phyloP scores from a whole-genome alignment of 1,140 invertebrate species.

The Myzus persicae region DNA sequence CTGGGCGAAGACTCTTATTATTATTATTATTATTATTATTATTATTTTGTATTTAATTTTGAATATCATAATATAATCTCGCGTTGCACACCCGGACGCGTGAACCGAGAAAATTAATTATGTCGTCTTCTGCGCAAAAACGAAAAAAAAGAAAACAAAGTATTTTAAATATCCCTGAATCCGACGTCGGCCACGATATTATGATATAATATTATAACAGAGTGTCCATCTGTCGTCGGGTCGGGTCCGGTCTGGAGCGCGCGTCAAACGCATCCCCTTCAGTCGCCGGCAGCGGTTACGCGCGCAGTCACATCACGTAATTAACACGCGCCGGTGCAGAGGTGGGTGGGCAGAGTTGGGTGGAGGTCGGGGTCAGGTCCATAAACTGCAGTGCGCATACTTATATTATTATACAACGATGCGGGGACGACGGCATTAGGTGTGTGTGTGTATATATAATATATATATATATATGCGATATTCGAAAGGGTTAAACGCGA shows the following conservation, averaged over 20 bases:
- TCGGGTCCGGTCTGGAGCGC: constrained; percentile 22
- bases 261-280: constrained; percentile 22
- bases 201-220: background rate
- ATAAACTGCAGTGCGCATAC: background rate
- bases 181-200: background rate
- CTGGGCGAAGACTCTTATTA: background rate
- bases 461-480: background rate
- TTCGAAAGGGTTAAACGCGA: background rate
- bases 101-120: background rate
- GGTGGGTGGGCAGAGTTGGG: no score
- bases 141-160: no score
- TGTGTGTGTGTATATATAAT: background rate
- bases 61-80: background rate
- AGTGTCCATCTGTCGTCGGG: background rate
- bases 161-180: background rate
- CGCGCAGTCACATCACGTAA: background rate
- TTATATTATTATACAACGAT: background rate
- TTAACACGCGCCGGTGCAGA: background rate
- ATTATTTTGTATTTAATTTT: background rate
- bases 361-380: background rate
- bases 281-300: background rate
- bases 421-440: background rate
- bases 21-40: no score
- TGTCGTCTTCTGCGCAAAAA: background rate
- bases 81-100: background rate